These are phyloP conservation scores for Muntiacus reevesi DNA, from an alignment of 2,113 vertebrate species.

Conservation along the genomic window DNA sequence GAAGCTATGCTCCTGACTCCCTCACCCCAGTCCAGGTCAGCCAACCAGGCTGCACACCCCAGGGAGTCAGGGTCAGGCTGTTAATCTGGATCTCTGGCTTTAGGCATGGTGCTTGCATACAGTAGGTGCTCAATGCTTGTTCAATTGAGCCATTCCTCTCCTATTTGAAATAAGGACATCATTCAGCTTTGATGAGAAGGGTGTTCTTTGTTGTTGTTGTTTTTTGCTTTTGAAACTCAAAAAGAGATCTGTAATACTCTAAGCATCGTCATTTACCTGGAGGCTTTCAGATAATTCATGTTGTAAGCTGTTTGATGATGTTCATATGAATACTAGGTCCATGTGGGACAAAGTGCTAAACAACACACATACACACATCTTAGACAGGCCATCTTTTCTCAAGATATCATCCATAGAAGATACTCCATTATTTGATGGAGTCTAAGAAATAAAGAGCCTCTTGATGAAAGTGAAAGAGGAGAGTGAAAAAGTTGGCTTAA, in stretches of 20 bases:
- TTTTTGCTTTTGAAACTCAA: background rate
- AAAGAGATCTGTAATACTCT: background rate
- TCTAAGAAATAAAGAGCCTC: too few species aligned
- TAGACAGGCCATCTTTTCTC: background rate
- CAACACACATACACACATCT: background rate
- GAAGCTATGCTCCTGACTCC: background rate
- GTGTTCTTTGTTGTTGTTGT: background rate
- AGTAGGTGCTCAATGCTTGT: background rate
- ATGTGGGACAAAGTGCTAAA: background rate
- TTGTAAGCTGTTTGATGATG: background rate
- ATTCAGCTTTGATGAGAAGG: background rate
- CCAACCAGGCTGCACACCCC: rapidly evolving
- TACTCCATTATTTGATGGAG: background rate
- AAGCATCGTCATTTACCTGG: background rate
- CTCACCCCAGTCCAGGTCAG: rapidly evolving
- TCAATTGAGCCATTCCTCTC: background rate
- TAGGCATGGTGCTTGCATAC: rapidly evolving
- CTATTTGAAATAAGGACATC: background rate
- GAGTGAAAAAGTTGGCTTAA: too few species aligned
- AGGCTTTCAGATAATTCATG: background rate
- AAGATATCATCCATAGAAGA: background rate
- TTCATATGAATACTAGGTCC: background rate
- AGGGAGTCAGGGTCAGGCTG: too few species aligned
- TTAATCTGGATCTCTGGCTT: background rate
- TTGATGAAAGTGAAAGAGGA: too few species aligned